Evolutionary conservation across 2,888 invertebrate species (phyloP), one percentile per base, ranked within the genome.

Genomic region (Cepaea hortensis): DNA sequence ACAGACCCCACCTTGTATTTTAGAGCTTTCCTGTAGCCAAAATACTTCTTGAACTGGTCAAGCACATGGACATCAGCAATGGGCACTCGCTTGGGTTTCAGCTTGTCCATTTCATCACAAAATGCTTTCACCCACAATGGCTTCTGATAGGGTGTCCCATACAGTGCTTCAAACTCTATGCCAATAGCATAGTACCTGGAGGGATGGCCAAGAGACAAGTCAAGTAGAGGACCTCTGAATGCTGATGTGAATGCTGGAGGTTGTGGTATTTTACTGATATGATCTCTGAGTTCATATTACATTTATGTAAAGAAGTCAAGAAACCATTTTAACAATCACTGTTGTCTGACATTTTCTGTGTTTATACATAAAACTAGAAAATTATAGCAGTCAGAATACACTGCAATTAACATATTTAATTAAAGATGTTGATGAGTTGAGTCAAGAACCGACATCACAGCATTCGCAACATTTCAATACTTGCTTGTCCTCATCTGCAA

Each of bases 31-130:
- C 93, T 94, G 85, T 91, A 91, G 20, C 94, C 94, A 91, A 93
- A 94, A 87, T 92, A 92, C 89, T 94, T 94, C 89, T 94, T 94
- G 89, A 94, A 94, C 89, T 93, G 91, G 86, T 94, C 94, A 89
- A 93, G 93, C 1, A 94, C 91, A 81, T 93, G 92, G n/a, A 91
- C 91, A 79, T 94, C 94, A 80, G 90, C 90, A 65, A 94, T 91
- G 1, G 94, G 94, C n/a, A 94, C 91, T 61, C 92, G 91, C 90
- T 94, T 94, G 9, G 93, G 93, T 85, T 93, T 91, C 68, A 94
- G 88, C 85, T 91, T 92, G 76, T 90, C 89, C 81, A 93, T 91
- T 85, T 94, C 93, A 35, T 94, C 94, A 77, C 89, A 89, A 89
- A 93, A 93, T 3, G 91, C 90, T 73, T 93, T 91, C 13, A 94